Percentiles rank a stretch among this genome's conserved stretches.
phyloP scores from a whole-genome alignment of 2,797 vertebrate genomes.

The Gallinago nigripennis region DNA sequence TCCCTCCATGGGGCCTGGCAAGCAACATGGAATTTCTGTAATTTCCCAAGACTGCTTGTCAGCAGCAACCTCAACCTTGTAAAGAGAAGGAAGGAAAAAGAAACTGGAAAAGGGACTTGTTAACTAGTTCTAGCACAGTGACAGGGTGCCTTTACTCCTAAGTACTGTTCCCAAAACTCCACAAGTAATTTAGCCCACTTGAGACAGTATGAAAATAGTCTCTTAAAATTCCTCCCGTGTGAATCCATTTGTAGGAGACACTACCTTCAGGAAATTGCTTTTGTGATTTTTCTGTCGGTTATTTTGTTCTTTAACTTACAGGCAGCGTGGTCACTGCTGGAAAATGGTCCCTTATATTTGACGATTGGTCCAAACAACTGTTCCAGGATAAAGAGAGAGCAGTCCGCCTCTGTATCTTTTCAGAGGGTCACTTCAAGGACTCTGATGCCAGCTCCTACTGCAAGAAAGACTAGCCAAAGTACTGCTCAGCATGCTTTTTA shows the following conservation, averaged over 20 bases:
- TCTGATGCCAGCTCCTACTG: neutral
- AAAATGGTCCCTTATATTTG: neutral
- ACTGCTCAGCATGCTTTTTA: neutral
- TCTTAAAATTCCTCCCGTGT: neutral
- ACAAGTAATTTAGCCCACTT: neutral
- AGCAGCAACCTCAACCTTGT: neutral
- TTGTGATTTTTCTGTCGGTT: neutral
- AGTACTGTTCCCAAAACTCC: neutral
- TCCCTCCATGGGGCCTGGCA: neutral
- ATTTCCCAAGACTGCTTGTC: neutral
- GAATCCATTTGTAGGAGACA: neutral
- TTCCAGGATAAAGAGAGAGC: neutral
- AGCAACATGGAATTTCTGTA: neutral
- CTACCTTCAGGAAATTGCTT: fast-evolving
- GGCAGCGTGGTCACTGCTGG: neutral
- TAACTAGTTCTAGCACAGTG: neutral
- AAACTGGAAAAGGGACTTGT: neutral
- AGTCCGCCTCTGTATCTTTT: neutral
- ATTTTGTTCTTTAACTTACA: constrained; percentile 13
- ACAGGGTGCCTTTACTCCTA: neutral
- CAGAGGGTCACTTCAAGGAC: neutral
- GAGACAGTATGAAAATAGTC: neutral
- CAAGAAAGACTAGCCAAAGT: neutral
- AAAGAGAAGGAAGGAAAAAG: neutral
- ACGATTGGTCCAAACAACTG: neutral